Conservation (phyloP, 2,113 vertebrate species). For the Dicaeum eximium region DNA sequence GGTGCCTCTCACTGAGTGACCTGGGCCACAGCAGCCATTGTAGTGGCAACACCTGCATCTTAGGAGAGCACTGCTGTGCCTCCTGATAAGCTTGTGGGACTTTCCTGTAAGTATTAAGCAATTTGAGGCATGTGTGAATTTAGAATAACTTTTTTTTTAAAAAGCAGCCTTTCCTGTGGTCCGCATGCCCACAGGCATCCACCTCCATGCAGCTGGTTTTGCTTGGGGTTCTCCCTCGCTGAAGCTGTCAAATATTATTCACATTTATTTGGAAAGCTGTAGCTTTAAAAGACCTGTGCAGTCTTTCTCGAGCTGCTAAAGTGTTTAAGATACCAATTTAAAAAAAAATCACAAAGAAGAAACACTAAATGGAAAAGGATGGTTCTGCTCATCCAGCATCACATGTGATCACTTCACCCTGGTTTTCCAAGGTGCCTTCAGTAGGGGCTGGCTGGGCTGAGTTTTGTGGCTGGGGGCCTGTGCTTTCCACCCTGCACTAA, state of each 20-base stretch:
- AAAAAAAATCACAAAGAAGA: background rate
- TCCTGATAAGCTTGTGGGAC: background rate
- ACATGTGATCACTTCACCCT: background rate
- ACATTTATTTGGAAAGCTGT: background rate
- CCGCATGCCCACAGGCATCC: accelerated
- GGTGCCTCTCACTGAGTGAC: background rate
- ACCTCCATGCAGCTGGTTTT: background rate
- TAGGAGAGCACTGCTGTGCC: background rate
- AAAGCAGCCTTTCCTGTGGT: background rate
- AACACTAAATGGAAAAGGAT: background rate
- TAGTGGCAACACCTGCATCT: background rate
- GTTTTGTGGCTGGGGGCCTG: accelerated
- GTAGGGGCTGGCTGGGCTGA: background rate
- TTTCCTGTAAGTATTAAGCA: background rate
- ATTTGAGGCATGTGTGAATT: background rate
- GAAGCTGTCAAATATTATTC: background rate
- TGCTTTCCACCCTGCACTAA: background rate
- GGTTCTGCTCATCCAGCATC: background rate
- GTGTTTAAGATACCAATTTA: background rate
- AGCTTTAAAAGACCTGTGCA: background rate
- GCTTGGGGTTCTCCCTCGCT: accelerated
- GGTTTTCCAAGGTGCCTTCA: background rate
- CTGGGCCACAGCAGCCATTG: background rate
- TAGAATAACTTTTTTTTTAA: background rate
- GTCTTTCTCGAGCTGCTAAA: background rate